Percentiles rank a stretch among this genome's conserved stretches.
Evolutionary conservation across 2,888 invertebrate genomes (phyloP).

Genomic region (Capitulum mitella): DNA sequence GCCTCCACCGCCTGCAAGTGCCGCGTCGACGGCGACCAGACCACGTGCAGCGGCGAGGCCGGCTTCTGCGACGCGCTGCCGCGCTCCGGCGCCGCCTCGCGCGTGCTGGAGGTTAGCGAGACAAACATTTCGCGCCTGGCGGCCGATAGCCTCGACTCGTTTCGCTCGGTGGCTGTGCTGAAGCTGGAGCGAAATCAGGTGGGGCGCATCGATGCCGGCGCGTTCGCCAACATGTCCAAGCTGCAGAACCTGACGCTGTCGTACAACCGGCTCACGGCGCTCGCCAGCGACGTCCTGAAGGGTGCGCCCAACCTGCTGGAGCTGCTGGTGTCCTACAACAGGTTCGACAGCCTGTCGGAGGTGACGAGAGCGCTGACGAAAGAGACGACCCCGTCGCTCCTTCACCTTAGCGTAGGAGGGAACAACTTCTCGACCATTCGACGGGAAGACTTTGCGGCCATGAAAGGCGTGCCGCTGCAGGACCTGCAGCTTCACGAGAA

Average conservation of each 20-base stretch:
- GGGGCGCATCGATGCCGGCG: neutral
- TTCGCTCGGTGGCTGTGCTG: neutral
- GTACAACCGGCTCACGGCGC: neutral
- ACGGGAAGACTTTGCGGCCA: neutral
- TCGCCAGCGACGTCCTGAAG: neutral
- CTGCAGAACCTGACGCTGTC: neutral
- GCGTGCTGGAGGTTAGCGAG: neutral
- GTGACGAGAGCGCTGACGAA: neutral
- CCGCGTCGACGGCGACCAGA: neutral
- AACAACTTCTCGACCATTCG: neutral
- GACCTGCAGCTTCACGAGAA: neutral
- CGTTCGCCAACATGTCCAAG: neutral
- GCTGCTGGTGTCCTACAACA: slow-evolving; percentile 1
- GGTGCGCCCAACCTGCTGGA: neutral
- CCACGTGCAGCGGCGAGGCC: neutral
- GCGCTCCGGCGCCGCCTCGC: neutral
- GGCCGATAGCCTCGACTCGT: neutral
- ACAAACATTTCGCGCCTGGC: neutral
- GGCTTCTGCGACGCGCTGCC: slow-evolving; percentile 10
- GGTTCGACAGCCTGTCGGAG: neutral
- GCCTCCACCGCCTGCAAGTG: neutral
- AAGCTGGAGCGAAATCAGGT: neutral
- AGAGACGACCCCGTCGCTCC: neutral
- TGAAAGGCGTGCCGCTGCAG: neutral
- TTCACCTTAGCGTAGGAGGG: neutral